phyloP scores from a whole-genome alignment of 2,888 invertebrate species.

The Spilosoma lubricipeda region DNA sequence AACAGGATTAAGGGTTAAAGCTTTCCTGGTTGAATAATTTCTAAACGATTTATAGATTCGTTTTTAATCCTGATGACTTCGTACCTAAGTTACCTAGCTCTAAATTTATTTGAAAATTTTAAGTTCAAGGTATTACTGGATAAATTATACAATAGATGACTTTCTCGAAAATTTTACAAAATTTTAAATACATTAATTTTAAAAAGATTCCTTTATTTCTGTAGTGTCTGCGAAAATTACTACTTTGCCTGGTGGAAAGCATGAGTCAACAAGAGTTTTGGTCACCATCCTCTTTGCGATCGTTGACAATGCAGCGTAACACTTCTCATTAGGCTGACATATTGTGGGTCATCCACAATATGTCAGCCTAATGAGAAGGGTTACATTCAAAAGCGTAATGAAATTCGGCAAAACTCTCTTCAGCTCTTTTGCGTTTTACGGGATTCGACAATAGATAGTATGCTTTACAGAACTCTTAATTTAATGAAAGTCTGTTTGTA shows the following conservation, averaged over 20 bases:
- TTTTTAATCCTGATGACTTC: background rate
- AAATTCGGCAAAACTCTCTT: background rate
- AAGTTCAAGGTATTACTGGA: background rate
- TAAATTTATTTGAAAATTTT: background rate
- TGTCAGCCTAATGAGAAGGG: no score
- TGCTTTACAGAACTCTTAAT: background rate
- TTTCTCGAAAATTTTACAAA: background rate
- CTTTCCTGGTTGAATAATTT: background rate
- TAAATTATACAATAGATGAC: background rate
- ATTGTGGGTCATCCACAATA: no score
- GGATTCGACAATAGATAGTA: background rate
- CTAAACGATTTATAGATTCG: background rate
- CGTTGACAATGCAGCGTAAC: no score
- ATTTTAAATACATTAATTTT: no score
- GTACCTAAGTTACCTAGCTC: background rate
- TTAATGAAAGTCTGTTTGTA: background rate
- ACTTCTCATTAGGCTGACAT: no score
- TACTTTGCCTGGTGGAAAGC: no score
- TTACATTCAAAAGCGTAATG: no score
- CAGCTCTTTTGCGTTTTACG: background rate
- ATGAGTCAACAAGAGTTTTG: no score
- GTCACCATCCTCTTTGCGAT: no score
- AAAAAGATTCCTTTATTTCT: no score
- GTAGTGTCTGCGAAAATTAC: no score
- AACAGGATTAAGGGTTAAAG: conserved; percentile 15